Conservation (phyloP, 53 echinoderm and acorn worm species). For the Patiria pectinifera region DNA sequence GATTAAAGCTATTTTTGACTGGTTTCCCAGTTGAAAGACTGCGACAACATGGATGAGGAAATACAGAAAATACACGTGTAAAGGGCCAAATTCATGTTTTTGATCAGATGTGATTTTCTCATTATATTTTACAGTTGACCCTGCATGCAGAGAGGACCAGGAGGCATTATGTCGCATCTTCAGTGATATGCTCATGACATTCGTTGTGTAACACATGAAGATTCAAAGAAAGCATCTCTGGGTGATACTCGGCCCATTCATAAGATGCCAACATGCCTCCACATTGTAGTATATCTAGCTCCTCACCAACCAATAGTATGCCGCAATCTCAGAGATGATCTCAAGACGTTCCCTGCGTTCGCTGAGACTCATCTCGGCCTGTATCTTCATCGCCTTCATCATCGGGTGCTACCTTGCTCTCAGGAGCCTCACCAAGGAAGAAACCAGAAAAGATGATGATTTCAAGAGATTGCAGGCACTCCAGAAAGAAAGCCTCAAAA, state of each 20-base stretch:
- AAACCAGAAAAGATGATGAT: slow-evolving; percentile 42
- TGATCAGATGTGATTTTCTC: too few relatives aligned
- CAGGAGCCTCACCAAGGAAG: slow-evolving; percentile 59
- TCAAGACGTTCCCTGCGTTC: slow-evolving; percentile 38
- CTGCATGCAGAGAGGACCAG: too few relatives aligned
- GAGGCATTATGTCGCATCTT: too few relatives aligned
- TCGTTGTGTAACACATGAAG: too few relatives aligned
- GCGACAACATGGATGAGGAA: too few relatives aligned
- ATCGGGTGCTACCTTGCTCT: slow-evolving; percentile 73
- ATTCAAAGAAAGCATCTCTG: too few relatives aligned
- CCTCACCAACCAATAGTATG: background rate
- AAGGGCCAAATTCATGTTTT: too few relatives aligned
- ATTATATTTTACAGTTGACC: too few relatives aligned
- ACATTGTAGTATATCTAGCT: background rate
- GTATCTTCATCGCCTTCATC: slow-evolving; percentile 61
- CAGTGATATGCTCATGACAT: too few relatives aligned
- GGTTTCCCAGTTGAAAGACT: too few relatives aligned
- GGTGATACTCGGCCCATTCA: background rate
- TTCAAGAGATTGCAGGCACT: slow-evolving; percentile 39
- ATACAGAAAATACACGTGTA: too few relatives aligned
- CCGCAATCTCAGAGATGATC: background rate
- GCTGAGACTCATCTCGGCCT: slow-evolving; percentile 41
- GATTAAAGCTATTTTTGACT: too few relatives aligned
- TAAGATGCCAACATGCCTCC: background rate
- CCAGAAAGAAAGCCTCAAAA: slow-evolving; percentile 4